Base-by-base conservation (phyloP, 2,888 invertebrate genomes). In the Papilio protenor region DNA sequence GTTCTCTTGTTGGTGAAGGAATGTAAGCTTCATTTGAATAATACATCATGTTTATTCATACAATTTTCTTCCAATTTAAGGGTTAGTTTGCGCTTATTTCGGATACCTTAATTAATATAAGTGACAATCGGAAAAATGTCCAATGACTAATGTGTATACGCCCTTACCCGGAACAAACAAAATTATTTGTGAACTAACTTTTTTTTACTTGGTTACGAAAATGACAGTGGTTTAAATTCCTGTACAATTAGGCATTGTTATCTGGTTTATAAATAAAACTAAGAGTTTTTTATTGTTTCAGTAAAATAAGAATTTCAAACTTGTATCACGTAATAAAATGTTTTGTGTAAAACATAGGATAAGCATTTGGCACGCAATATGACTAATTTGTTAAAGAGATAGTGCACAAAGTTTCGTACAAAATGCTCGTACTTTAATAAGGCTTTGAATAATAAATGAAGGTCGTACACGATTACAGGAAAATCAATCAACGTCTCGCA, bases 401-500 rank as follows among this genome's bases (percentile, higher is more conserved):
- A 21, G 23, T 23, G 59, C 12, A 59, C 21, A 21, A 21, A n/a
- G 40, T 61, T 23, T 23, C 27, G 33, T 52, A 66, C 10, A 27
- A 16, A 5, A 18, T 21, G 59, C n/a, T 16, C 6, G 1, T 11
- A 66, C 49, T 75, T 75, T 18, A 75, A 23, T 23, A 61, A 21
- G 11, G 52, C 40, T 49, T 74, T 74, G 16, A 61, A 47, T 89
- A 86, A 90, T 88, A 90, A 91, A 91, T 90, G 90, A 88, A 86
- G 85, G 86, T 85, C 87, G 85, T 84, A 84, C 83, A 87, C 84
- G 85, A 84, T 85, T 81, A 81, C 81, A 76, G 80, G 84, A 87
- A 86, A 86, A 91, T 91, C 90, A 85, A 89, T 91, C 91, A 88
- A 88, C 86, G 90, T 89, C 87, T 73, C 33, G 18, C 45, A 55